phyloP scores from a whole-genome alignment of 1,140 invertebrate species.

The Drosophila hydei region DNA sequence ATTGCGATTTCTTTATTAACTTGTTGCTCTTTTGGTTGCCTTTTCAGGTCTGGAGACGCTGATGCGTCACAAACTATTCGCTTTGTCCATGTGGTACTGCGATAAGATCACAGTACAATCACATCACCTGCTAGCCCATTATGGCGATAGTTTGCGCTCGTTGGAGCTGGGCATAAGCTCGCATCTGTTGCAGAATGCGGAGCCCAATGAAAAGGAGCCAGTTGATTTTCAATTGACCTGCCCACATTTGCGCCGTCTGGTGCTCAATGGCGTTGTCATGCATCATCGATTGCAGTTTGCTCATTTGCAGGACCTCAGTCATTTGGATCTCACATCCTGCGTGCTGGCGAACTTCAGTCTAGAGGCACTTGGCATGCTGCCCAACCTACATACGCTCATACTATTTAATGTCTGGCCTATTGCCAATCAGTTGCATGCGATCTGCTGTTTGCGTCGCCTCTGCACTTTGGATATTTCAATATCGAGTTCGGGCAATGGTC shows the following conservation, averaged over 20 bases:
- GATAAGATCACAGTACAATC: conserved; percentile 86
- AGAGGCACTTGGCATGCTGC: conserved; percentile 86
- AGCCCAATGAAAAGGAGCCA: conserved; percentile 77
- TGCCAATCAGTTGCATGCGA: conserved; percentile 85
- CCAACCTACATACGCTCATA: conserved; percentile 89
- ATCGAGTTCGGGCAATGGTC: conserved; percentile 70
- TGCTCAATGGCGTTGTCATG: conserved; percentile 84
- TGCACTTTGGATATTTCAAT: conserved; percentile 92
- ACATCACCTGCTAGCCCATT: conserved; percentile 82
- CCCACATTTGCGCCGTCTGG: conserved; percentile 87
- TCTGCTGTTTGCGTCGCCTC: conserved; percentile 86
- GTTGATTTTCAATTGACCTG: conserved; percentile 86
- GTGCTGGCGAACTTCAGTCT: conserved; percentile 86
- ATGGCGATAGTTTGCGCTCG: conserved; percentile 83
- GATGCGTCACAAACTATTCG: conserved; percentile 88
- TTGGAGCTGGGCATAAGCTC: conserved; percentile 84
- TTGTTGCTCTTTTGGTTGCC: background rate
- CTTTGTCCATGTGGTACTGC: conserved; percentile 90
- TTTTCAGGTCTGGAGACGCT: conserved; percentile 86
- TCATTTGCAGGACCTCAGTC: conserved; percentile 86
- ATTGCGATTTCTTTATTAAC: too few relatives aligned
- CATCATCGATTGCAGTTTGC: conserved; percentile 77
- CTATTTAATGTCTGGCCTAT: conserved; percentile 89
- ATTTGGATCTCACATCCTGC: conserved; percentile 92
- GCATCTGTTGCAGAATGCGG: conserved; percentile 81